Conservation (phyloP, 1,140 invertebrate species). For the Acromyrmex heyeri region DNA sequence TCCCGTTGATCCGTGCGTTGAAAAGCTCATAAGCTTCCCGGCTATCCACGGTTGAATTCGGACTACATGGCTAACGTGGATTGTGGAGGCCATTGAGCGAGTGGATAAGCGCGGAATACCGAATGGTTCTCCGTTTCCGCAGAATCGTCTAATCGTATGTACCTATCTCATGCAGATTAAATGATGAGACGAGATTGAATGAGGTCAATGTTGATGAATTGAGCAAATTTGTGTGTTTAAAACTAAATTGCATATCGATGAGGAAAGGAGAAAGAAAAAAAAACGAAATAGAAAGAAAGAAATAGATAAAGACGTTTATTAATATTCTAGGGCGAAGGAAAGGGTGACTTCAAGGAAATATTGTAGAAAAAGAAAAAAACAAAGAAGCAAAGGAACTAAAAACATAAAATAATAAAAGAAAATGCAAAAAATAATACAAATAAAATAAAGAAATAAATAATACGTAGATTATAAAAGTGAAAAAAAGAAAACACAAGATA, state of each 20-base stretch:
- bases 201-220: constrained; percentile 58
- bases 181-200: constrained; percentile 60
- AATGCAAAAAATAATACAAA: no score
- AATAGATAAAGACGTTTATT: no score
- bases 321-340: no score
- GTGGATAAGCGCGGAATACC: constrained; percentile 55
- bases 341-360: no score
- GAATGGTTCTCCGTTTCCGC: constrained; percentile 70
- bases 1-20: constrained; percentile 57
- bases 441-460: no score
- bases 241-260: constrained; percentile 59
- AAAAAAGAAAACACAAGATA: no score
- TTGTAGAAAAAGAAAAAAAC: no score
- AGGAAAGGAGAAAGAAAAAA: not conserved
- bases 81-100: constrained; percentile 34
- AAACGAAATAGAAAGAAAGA: no score
- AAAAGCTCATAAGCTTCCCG: constrained; percentile 72
- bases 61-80: constrained; percentile 5
- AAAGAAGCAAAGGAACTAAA: no score
- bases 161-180: constrained; percentile 73
- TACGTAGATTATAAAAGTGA: no score
- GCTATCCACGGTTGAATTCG: constrained; percentile 28
- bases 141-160: constrained; percentile 75
- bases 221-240: constrained; percentile 44
- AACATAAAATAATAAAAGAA: no score